Evolutionary conservation across 2,888 invertebrate species (phyloP), one percentile per base, ranked within the genome.

Genomic region (Hypercompe scribonia): DNA sequence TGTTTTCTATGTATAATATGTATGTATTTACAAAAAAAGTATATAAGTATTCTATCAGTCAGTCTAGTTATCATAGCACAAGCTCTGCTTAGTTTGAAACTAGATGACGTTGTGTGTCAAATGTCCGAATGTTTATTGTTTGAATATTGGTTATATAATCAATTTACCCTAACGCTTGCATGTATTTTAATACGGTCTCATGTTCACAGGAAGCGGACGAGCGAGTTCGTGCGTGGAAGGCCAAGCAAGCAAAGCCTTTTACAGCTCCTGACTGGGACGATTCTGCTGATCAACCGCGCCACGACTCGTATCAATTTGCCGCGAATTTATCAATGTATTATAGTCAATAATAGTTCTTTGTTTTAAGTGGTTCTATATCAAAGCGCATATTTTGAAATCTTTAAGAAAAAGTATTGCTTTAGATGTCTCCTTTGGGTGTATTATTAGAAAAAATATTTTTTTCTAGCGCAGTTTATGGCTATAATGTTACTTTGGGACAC

Each of bases 211-310:
- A 88, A 87, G 88, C 86, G 0, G 73, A 76, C 46, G 81, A 83
- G 0, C 86, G 83, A 0, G 85, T 82, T 63, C 80, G 77, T 42
- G 81, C 77, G 0, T 94, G 92, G 93, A 89, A 87, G 77, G 77
- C 88, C 21, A 90, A 88, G 74, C 90, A 89, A 72, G 85, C 87
- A 42, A 81, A 84, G 68, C 89, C 84, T 0, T 85, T 87, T n/a
- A 91, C 90, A 74, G 89, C 91, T 0, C 91, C 91, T n/a, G 90
- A 91, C 39, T 88, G 81, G 0, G 92, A 93, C 72, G 90, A 92
- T 36, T n/a, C 83, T 18, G 79, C 72, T 0, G 86, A 81, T 74
- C 77, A 83, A 39, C 42, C 66, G 8, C 79, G 83, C 0, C 79
- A 88, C 24, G 31, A 74, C 78, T 77, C 34, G 0, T 68, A 68